A percentile compares a stretch with the other conserved stretches of the same genome.
phyloP scores from a whole-genome alignment of 2,888 invertebrate genomes.

The Timema cristinae region DNA sequence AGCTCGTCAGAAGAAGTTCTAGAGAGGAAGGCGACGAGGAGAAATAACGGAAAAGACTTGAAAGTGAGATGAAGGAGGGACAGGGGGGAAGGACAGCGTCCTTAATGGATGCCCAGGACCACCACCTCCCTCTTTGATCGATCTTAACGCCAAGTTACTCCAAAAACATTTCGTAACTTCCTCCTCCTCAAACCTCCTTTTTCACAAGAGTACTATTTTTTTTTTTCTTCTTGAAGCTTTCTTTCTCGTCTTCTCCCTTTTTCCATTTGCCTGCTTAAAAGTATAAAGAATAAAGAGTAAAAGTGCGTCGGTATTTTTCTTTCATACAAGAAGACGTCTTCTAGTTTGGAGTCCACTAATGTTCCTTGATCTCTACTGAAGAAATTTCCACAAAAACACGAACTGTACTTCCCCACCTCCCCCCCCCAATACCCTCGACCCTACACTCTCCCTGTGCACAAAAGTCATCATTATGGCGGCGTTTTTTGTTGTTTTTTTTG shows the following conservation, averaged over 20 bases:
- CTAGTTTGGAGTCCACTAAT: too few relatives aligned
- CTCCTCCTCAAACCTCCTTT: not conserved
- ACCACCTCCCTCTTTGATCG: not conserved
- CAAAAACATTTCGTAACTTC: constrained; percentile 13
- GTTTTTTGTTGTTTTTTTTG: too few relatives aligned
- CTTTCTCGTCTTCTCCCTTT: not conserved
- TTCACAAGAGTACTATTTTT: constrained; percentile 3
- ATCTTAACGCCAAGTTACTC: constrained; percentile 10
- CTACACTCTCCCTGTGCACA: too few relatives aligned
- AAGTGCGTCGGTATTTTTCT: too few relatives aligned
- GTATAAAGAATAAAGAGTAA: too few relatives aligned
- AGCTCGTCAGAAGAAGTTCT: not conserved
- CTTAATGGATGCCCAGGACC: constrained; percentile 12
- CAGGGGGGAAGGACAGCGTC: constrained; percentile 1
- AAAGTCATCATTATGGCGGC: too few relatives aligned
- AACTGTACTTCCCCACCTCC: too few relatives aligned
- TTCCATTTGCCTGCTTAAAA: not conserved
- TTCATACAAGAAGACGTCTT: too few relatives aligned
- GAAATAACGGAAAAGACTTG: constrained; percentile 4
- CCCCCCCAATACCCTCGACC: too few relatives aligned
- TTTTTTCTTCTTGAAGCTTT: not conserved
- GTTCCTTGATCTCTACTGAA: too few relatives aligned
- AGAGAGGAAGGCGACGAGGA: not conserved
- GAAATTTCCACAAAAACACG: too few relatives aligned
- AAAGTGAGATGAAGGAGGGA: constrained; percentile 9